Evolutionary conservation across 2,797 vertebrate genomes (phyloP), one percentile per base, ranked within the genome.

Genomic region (Lutjanus argentimaculatus): DNA sequence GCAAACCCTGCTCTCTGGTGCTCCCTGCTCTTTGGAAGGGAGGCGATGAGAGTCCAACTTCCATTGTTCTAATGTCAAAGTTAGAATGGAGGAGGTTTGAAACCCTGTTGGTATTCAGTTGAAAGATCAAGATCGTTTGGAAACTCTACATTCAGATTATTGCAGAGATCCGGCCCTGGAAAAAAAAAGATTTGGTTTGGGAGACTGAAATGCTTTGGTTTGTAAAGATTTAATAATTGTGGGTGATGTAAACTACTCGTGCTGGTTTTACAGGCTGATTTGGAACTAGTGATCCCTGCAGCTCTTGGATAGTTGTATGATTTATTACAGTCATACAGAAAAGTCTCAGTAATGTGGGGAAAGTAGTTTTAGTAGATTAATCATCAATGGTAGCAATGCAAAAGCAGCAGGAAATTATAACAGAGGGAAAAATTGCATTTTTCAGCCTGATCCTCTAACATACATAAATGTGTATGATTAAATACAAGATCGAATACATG

Each of bases 61-160:
- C 79, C 84, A 88, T 93, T 93, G 89, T 93, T 90, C 89, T 91
- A 90, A 88, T 86, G 92, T 94, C 91, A 92, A 88, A 88, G 89
- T 92, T 88, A 86, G 88, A 92, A 92, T 74, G 77, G 80, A 91
- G 85, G 87, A 85, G 83, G 88, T 85, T 89, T 88, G 81, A 88
- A 89, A 84, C 78, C 85, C 85, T 70, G 77, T 88, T 88, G 80
- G 80, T 93, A 74, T 90, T 91, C 80, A 72, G 85, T 64, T 56
- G 74, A 80, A 93, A 90, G 90, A 91, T 92, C 85, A 86, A 76
- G 67, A 80, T 64, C 43, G 36, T 79, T 82, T 79, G 30, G 58
- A 80, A 65, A 69, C 74, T 79, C 43, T 62, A 63, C 67, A 75
- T 68, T 83, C 49, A 82, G 67, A 83, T 72, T 55, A 81, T 70